These are phyloP conservation scores for Zelostemma sp. DNA, from an alignment of 1,140 invertebrate species.

Conservation along the genomic window DNA sequence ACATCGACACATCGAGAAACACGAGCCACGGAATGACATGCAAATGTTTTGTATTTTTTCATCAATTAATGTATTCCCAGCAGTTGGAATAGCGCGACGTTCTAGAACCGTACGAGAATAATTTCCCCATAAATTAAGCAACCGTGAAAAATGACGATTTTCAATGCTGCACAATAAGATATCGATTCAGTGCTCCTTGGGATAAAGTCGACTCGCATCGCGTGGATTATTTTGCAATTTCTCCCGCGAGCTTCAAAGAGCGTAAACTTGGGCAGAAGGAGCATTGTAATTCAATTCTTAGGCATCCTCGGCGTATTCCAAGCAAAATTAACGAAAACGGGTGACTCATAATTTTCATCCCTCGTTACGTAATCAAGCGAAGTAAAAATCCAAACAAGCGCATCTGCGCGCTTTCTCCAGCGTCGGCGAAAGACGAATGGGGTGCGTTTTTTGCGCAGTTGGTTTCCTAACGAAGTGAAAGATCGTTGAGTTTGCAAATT, in stretches of 20 bases:
- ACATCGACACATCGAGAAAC: conserved; percentile 42
- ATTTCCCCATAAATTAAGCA: conserved; percentile 18
- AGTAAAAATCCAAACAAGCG: conserved; percentile 44
- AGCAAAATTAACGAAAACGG: conserved; percentile 46
- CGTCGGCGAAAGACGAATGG: conserved; percentile 18
- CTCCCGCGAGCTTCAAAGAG: conserved; percentile 1
- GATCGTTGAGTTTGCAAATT: conserved; percentile 21
- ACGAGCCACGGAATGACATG: conserved; percentile 40
- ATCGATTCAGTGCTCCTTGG: not conserved
- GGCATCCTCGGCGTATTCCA: conserved; percentile 16
- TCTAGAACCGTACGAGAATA: conserved; percentile 10
- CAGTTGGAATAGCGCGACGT: conserved; percentile 19
- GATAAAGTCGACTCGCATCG: not conserved
- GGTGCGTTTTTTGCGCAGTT: conserved; percentile 42
- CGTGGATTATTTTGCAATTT: conserved; percentile 27
- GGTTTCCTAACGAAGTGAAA: conserved; percentile 37
- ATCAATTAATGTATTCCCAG: conserved; percentile 34
- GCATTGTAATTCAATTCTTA: conserved; percentile 23
- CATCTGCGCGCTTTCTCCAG: conserved; percentile 44
- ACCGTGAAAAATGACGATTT: not conserved
- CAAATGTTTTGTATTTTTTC: conserved; percentile 41
- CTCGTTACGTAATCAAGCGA: conserved; percentile 45
- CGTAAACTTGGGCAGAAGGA: conserved; percentile 19
- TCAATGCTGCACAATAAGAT: no score
- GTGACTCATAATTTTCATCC: conserved; percentile 52